Percentiles rank a stretch among this genome's conserved stretches.
Evolutionary conservation across 2,888 invertebrate species (phyloP).

Genomic region (Calliphora vomitoria): DNA sequence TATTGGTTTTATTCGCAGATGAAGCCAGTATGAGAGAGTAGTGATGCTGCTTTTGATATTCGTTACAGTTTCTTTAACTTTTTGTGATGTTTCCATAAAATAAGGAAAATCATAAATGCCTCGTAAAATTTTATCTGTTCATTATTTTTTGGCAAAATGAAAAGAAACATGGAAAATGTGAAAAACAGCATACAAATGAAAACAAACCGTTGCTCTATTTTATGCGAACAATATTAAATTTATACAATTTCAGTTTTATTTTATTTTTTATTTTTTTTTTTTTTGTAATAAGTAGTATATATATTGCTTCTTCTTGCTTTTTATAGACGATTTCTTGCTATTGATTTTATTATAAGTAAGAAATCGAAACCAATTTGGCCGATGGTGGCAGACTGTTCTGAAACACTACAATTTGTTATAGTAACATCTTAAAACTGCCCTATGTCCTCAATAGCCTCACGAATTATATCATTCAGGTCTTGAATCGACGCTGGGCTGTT

Average conservation of each 20-base stretch:
- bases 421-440: too few relatives aligned
- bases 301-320: constrained; percentile 20
- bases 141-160: constrained; percentile 57
- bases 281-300: background rate
- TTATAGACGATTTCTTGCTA: constrained; percentile 33
- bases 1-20: constrained; percentile 42
- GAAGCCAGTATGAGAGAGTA: background rate
- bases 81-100: constrained; percentile 43
- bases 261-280: constrained; percentile 12
- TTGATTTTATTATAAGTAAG: constrained; percentile 6
- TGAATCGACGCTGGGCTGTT: too few relatives aligned
- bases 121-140: constrained; percentile 69
- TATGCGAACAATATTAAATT: constrained; percentile 52
- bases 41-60: constrained; percentile 11
- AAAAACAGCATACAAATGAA: constrained; percentile 20
- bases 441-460: too few relatives aligned
- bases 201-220: constrained; percentile 55
- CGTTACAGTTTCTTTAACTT: constrained; percentile 40
- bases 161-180: constrained; percentile 13
- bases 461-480: too few relatives aligned
- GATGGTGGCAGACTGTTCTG: background rate
- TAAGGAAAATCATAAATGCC: constrained; percentile 64
- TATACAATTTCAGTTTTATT: constrained; percentile 37
- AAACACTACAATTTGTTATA: background rate
- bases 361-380: background rate